Conservation (phyloP, 1,140 invertebrate species). For the Zaprionus gabonicus region DNA sequence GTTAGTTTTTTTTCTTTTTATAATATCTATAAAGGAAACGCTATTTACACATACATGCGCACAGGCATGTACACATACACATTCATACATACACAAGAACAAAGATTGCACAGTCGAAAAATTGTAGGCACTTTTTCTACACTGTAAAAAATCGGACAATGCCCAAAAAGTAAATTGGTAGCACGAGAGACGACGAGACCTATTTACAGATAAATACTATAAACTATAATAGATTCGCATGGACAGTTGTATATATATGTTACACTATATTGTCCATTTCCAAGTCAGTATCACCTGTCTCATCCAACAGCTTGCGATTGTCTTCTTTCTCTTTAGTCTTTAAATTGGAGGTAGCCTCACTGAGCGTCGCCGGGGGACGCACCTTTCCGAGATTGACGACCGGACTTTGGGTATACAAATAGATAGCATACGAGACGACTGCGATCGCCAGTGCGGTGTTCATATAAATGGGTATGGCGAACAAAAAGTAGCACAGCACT, state of each 20-base stretch:
- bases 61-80: slow-evolving; percentile 4
- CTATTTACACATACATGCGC: slow-evolving; percentile 38
- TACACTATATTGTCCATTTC: slow-evolving; percentile 75
- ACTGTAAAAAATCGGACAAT: slow-evolving; percentile 7
- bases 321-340: slow-evolving; percentile 48
- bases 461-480: slow-evolving; percentile 93
- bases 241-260: not conserved
- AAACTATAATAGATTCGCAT: slow-evolving; percentile 15
- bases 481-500: slow-evolving; percentile 94
- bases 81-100: slow-evolving; percentile 38
- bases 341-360: slow-evolving; percentile 41
- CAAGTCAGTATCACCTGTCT: slow-evolving; percentile 66
- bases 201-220: slow-evolving; percentile 39
- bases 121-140: slow-evolving; percentile 63
- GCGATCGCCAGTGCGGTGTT: slow-evolving; percentile 93
- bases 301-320: slow-evolving; percentile 64
- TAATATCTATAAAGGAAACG: slow-evolving; percentile 39
- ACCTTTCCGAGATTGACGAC: slow-evolving; percentile 87
- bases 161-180: slow-evolving; percentile 1
- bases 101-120: slow-evolving; percentile 51
- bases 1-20: slow-evolving; percentile 15
- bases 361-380: slow-evolving; percentile 61
- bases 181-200: not conserved
- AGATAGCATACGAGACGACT: slow-evolving; percentile 93
- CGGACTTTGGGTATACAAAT: slow-evolving; percentile 96